Percentiles rank a stretch among this genome's conserved stretches.
Evolutionary conservation across 2,113 vertebrate genomes (phyloP).

Genomic region (Ursus arctos): DNA sequence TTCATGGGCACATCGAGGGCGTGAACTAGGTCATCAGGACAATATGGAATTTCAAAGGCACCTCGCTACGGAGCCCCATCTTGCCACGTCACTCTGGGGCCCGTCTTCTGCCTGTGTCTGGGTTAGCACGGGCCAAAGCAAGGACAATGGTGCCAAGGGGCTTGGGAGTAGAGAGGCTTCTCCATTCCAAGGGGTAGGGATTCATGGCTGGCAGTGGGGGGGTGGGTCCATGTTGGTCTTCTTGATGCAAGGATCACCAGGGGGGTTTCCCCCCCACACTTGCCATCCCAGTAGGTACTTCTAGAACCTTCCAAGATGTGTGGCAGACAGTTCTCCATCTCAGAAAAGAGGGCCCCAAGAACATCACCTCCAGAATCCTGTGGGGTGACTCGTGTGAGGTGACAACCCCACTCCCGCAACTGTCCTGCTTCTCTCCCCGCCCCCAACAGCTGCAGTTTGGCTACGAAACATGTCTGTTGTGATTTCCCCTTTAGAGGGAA

Average conservation of each 20-base stretch:
- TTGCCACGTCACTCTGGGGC: rapidly evolving
- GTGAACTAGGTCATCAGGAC: neutral
- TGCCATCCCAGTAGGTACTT: neutral
- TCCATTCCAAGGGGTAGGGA: neutral
- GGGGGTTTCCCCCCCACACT: neutral
- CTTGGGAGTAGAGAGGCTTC: neutral
- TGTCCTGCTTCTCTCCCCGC: neutral
- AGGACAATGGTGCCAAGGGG: no score
- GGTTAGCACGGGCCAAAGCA: neutral
- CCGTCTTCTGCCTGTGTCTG: neutral
- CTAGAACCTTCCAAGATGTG: neutral
- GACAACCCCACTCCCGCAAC: neutral
- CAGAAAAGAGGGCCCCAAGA: neutral
- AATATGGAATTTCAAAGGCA: neutral
- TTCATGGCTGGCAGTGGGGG: no score
- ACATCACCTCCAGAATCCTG: neutral
- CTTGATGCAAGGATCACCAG: neutral
- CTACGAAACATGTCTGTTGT: neutral
- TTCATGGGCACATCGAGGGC: neutral
- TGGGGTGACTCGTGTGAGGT: rapidly evolving
- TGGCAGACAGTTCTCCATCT: neutral
- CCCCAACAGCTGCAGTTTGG: rapidly evolving
- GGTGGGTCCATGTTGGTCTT: no score
- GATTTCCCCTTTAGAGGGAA: neutral
- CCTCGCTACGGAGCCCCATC: rapidly evolving